phyloP scores from a whole-genome alignment of 2,113 vertebrate species.

The Todiramphus saurophagus region DNA sequence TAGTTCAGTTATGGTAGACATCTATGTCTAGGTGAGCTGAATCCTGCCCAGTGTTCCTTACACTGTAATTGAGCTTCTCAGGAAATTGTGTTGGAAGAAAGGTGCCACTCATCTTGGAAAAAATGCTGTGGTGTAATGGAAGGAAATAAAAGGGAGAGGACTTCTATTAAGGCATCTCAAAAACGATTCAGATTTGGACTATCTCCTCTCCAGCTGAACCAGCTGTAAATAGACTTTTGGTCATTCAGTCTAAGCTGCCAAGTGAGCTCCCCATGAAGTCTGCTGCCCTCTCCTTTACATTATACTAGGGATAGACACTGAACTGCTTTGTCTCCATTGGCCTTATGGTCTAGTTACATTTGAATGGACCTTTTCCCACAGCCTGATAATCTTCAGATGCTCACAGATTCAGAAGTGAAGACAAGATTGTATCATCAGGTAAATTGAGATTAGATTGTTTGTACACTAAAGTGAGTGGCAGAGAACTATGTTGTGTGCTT shows the following conservation, averaged over 20 bases:
- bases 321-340: not conserved
- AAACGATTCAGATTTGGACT: not conserved
- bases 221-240: not conserved
- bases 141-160: not conserved
- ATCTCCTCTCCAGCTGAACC: not conserved
- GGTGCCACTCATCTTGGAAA: fast-evolving
- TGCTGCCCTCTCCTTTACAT: not conserved
- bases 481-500: not conserved
- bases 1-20: not conserved
- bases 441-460: not conserved
- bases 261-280: not conserved
- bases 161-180: not conserved
- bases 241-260: not conserved
- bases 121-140: not conserved
- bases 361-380: not conserved
- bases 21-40: not conserved
- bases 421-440: not conserved
- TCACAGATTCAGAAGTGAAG: not conserved
- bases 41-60: not conserved
- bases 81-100: not conserved
- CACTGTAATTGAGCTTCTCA: not conserved
- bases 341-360: not conserved
- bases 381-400: not conserved
- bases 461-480: not conserved
- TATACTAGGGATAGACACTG: not conserved